Evolutionary conservation across 2,113 vertebrate genomes (phyloP), one percentile per base, ranked within the genome.

Genomic region (Pampusana beccarii): DNA sequence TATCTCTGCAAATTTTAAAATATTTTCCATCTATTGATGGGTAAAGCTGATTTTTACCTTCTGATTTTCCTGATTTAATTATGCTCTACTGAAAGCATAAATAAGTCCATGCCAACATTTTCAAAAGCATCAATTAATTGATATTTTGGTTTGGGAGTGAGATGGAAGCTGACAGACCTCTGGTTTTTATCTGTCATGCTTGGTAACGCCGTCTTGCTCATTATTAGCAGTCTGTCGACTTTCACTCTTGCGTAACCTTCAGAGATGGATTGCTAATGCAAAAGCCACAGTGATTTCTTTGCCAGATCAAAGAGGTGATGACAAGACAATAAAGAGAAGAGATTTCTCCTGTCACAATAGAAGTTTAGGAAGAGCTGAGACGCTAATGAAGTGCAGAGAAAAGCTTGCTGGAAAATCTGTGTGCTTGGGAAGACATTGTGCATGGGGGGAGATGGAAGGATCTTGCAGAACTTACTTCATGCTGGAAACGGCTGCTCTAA

Each of bases 151-250:
- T 33, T 51, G 31, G 18, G n/a, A 21, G 25, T n/a, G 16, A 58
- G n/a, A 40, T 26, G 13, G 29, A 89, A 84, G 56, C 23, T 34
- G 38, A n/a, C 6, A 66, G 64, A 65, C 23, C 25, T 89, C 64
- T 14, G 28, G 50, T 91, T 81, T 42, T 79, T 6, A 51, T 73
- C 31, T 53, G 16, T 77, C 48, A 28, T 21, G 17, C 33, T 71
- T 78, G 38, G 19, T 50, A 46, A 58, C 1, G 0, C 34, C 0
- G 0, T 9, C 24, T 34, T 69, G 29, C 42, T 74, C 57, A 10
- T 87, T 34, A 67, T 14, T 13, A 56, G 7, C 25, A 75, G 54
- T 6, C 25, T 92, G 24, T 11, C 62, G 51, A 67, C 25, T 78
- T 70, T 50, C 36, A 65, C 50, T 57, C 40, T 70, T 66, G 51